Conservation (phyloP, 2,888 invertebrate species). For the Melikaiella ostensackeni region DNA sequence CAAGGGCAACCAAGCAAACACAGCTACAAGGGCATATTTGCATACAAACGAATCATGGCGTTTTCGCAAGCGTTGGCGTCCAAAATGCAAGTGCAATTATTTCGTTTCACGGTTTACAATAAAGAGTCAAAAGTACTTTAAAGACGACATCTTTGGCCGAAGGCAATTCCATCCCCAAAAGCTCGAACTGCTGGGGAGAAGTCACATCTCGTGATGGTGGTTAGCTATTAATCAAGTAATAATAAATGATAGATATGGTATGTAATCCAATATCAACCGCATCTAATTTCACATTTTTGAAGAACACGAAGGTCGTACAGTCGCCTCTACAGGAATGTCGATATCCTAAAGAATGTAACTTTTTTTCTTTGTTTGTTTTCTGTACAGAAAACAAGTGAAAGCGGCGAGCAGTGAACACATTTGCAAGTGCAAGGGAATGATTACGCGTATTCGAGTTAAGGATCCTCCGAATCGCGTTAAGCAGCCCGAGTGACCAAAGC, state of each 20-base stretch:
- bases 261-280: too few species aligned
- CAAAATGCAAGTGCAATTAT: slow-evolving; percentile 4
- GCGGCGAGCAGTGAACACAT: slow-evolving; percentile 38
- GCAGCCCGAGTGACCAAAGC: slow-evolving; percentile 46
- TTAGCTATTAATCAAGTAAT: too few species aligned
- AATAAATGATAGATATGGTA: too few species aligned
- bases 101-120: background rate
- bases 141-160: background rate
- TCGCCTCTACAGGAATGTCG: background rate
- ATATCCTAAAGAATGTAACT: background rate
- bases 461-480: slow-evolving; percentile 47
- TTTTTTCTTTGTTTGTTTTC: background rate
- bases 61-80: slow-evolving; percentile 51
- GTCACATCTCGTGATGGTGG: too few species aligned
- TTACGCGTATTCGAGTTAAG: slow-evolving; percentile 54
- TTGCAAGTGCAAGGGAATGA: slow-evolving; percentile 59
- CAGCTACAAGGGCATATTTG: slow-evolving; percentile 63
- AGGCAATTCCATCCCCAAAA: too few species aligned
- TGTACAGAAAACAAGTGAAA: slow-evolving; percentile 42
- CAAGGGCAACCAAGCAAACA: slow-evolving; percentile 55
- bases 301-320: background rate
- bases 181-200: too few species aligned
- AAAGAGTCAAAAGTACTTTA: background rate
- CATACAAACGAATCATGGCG: slow-evolving; percentile 65
- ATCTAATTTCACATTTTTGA: background rate